Base-by-base conservation (phyloP, 2,797 vertebrate genomes). In the Pempheris klunzingeri region DNA sequence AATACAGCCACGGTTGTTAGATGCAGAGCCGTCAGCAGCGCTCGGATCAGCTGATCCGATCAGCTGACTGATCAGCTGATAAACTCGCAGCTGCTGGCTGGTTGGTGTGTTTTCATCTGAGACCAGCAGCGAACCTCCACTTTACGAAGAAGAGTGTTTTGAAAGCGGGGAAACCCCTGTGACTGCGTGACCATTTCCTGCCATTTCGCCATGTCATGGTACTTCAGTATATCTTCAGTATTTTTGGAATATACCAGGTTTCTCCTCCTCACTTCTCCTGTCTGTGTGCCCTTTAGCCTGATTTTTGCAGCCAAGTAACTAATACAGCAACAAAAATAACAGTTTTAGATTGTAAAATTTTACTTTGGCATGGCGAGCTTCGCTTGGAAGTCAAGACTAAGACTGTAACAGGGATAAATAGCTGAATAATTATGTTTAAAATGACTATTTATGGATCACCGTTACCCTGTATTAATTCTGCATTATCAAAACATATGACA, bases 31-130 rank as follows among this genome's bases (percentile, higher is more conserved):
- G 28, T 9, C 55, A 34, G 36, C 36, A 32, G 47, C 10, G 7
- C 63, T 24, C 13, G 41, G 30, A 36, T 71, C 70, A 78, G 54
- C 65, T 72, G 77, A 67, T 26, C 14, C 3, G 36, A 10, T 81
- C 82, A 80, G 76, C 73, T 81, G 77, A 74, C 15, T 17, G 44
- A 2, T 54, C 59, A 36, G 63, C 18, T 57, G 53, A 30, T 50
- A 1, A 20, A 3, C 39, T 32, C 4, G 2, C 74, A 57, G 47
- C 63, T 82, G 84, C 46, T 36, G 7, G 13, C 57, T 7, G 0
- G 41, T 17, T 57, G 10, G 3, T 26, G 15, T 30, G 1, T 52
- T 13, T 8, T 26, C 28, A 17, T 8, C 20, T 15, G n/a, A 1
- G 4, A n/a, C 18, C n/a, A 22, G 41, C 41, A 34, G 60, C 30